A percentile compares a stretch with the other conserved stretches of the same genome.
These are phyloP conservation scores for Chesias legatella DNA, from an alignment of 2,888 invertebrate species.

Conservation along the genomic window DNA sequence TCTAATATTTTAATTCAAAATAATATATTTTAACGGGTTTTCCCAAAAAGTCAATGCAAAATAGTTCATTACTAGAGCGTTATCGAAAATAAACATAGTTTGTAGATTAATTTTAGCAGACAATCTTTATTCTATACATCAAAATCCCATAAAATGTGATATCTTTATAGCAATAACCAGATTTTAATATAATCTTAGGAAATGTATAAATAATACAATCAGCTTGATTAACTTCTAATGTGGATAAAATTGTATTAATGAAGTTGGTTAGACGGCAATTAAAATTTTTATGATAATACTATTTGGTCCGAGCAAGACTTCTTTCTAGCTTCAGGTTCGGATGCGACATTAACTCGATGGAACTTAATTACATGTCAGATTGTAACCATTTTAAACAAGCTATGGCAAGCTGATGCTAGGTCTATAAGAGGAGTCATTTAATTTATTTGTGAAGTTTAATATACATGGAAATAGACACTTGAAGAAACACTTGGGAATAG, in stretches of 20 bases:
- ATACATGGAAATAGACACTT: no score
- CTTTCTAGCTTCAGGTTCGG: no score
- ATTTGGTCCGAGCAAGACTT: not conserved
- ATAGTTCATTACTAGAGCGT: conserved; percentile 47
- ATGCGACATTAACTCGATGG: no score
- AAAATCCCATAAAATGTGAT: conserved; percentile 40
- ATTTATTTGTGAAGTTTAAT: no score
- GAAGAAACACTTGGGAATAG: no score
- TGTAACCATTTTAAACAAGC: no score
- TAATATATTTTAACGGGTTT: conserved; percentile 10
- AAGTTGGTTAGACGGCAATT: conserved; percentile 34
- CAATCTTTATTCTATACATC: conserved; percentile 36
- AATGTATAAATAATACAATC: conserved; percentile 27
- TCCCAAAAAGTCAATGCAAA: conserved; percentile 8
- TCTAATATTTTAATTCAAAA: conserved; percentile 8
- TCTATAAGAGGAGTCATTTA: no score
- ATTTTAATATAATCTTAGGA: conserved; percentile 32
- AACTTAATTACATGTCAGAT: no score
- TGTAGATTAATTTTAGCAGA: not conserved
- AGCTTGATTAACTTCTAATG: conserved; percentile 37
- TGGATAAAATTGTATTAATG: conserved; percentile 47
- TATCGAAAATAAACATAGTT: conserved; percentile 22
- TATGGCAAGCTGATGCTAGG: no score
- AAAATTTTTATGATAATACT: conserved; percentile 28
- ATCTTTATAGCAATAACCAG: conserved; percentile 31